Evolutionary conservation across 2,113 vertebrate species (phyloP).

Genomic region (Psilopogon haemacephalus): DNA sequence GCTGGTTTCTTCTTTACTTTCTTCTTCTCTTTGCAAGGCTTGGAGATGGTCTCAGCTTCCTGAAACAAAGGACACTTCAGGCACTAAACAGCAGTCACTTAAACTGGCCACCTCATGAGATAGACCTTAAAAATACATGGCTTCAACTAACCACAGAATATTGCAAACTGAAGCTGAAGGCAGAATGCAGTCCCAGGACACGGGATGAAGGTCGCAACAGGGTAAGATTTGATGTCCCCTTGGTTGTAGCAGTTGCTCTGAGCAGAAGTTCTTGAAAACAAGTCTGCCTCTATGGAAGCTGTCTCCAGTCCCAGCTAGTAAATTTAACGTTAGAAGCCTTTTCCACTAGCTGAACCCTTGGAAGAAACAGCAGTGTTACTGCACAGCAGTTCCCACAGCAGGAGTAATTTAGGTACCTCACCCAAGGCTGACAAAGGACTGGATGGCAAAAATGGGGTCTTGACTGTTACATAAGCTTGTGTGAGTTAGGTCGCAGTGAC

Average conservation of each 20-base stretch:
- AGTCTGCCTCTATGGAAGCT: background rate
- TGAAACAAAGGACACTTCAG: background rate
- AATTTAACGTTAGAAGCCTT: background rate
- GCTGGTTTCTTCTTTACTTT: conserved; percentile 58
- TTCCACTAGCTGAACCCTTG: no score
- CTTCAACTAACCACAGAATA: background rate
- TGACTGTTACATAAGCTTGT: background rate
- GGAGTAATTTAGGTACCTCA: background rate
- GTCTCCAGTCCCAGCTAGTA: background rate
- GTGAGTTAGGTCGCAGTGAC: background rate
- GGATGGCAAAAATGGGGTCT: background rate
- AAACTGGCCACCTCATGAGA: background rate
- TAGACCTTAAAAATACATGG: background rate
- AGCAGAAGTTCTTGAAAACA: background rate
- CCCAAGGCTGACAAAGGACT: background rate
- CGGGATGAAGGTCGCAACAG: background rate
- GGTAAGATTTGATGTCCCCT: background rate
- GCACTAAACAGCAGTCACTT: background rate
- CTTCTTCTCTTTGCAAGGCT: conserved; percentile 61
- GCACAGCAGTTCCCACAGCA: background rate
- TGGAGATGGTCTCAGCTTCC: conserved; percentile 44
- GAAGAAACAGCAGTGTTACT: background rate
- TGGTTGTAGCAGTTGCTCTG: background rate
- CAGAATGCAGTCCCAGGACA: background rate
- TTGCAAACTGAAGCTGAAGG: background rate